These are phyloP conservation scores for Xylophagus ater DNA, from an alignment of 2,888 invertebrate species.

Conservation along the genomic window DNA sequence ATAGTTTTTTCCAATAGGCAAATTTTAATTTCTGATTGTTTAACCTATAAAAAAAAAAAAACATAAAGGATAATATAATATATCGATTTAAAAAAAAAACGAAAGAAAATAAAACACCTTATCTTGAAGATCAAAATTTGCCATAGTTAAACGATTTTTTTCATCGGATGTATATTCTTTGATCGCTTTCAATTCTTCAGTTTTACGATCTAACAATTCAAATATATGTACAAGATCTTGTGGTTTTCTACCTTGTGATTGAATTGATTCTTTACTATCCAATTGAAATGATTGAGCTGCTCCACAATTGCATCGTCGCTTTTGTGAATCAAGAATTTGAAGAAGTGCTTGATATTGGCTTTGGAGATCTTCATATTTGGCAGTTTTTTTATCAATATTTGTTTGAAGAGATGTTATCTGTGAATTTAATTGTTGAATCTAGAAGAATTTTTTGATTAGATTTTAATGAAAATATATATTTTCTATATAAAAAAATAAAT, in stretches of 20 bases:
- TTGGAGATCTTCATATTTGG: slow-evolving; percentile 9
- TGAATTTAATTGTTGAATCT: slow-evolving; percentile 8
- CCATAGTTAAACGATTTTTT: slow-evolving; percentile 8
- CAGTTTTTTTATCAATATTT: slow-evolving; percentile 7
- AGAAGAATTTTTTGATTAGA: slow-evolving; percentile 3
- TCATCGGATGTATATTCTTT: slow-evolving; percentile 11
- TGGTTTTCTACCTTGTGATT: background rate
- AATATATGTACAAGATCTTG: slow-evolving; percentile 11
- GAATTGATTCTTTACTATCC: slow-evolving; percentile 3
- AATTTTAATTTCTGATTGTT: slow-evolving; percentile 15
- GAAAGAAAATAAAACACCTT: slow-evolving; percentile 5
- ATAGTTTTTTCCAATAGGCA: slow-evolving; percentile 14
- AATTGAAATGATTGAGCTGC: slow-evolving; percentile 8
- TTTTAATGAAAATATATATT: background rate
- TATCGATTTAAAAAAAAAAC: background rate
- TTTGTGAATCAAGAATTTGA: slow-evolving; percentile 1
- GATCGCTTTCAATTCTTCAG: slow-evolving; percentile 5
- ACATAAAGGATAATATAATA: background rate
- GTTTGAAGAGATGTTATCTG: slow-evolving; percentile 3
- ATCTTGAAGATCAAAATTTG: slow-evolving; percentile 13
- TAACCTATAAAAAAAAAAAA: slow-evolving; percentile 12
- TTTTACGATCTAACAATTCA: slow-evolving; percentile 9
- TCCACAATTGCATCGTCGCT: slow-evolving; percentile 11
- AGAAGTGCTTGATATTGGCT: slow-evolving; percentile 6
- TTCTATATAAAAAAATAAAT: background rate